These are phyloP conservation scores for Thunnus maccoyii DNA, from an alignment of 2,113 vertebrate species.

Conservation along the genomic window DNA sequence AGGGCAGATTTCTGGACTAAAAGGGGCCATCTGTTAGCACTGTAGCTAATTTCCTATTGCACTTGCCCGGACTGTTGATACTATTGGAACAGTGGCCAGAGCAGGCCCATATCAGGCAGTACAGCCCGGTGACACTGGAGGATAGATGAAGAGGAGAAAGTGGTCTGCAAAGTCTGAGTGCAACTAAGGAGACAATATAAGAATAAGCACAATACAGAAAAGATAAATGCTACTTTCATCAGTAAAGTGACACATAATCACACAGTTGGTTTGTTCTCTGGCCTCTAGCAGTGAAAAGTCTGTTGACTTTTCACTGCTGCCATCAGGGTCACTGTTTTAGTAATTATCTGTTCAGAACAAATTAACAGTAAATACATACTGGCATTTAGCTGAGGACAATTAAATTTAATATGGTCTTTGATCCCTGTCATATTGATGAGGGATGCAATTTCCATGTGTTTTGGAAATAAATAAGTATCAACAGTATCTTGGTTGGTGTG, in stretches of 20 bases:
- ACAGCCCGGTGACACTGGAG: neutral
- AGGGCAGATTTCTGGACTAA: constrained; percentile 69
- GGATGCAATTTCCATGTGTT: constrained; percentile 44
- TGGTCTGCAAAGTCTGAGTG: neutral
- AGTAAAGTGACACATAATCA: neutral
- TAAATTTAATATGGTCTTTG: constrained; percentile 33
- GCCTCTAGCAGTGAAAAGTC: neutral
- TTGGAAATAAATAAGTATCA: constrained; percentile 62
- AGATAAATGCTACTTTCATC: neutral
- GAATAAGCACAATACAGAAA: neutral
- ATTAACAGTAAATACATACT: constrained; percentile 59
- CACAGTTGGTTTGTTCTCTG: neutral
- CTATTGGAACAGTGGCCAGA: constrained; percentile 36
- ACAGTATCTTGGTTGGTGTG: constrained; percentile 29
- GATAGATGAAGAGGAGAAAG: neutral
- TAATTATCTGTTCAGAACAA: neutral
- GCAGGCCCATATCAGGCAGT: constrained; percentile 15
- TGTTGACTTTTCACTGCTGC: neutral
- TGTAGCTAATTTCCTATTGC: constrained; percentile 72
- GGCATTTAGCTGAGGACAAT: constrained; percentile 37
- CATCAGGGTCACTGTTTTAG: constrained; percentile 4
- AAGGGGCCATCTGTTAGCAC: constrained; percentile 78
- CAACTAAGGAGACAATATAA: neutral
- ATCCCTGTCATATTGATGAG: constrained; percentile 22
- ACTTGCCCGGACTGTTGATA: constrained; percentile 60